Evolutionary conservation across 2,888 invertebrate species (phyloP).

Genomic region (Sarcophaga subvicina): DNA sequence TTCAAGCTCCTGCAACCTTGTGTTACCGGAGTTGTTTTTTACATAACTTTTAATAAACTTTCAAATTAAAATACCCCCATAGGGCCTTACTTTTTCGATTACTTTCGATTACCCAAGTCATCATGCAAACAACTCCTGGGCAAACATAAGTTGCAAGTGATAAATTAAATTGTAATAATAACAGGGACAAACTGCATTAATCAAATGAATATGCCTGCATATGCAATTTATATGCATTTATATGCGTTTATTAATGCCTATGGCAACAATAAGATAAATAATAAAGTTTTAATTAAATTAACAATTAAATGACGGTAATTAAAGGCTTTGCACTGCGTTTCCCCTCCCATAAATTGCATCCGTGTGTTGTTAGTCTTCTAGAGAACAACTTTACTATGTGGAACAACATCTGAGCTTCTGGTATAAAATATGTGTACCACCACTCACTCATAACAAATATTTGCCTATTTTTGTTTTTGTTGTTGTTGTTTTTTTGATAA

Average conservation of each 20-base stretch:
- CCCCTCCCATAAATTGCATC: neutral
- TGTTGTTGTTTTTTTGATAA: neutral
- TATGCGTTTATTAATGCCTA: neutral
- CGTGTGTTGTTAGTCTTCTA: too few relatives aligned
- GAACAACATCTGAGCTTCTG: too few relatives aligned
- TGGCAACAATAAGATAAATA: neutral
- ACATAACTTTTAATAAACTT: too few relatives aligned
- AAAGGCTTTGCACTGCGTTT: neutral
- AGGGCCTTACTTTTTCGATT: too few relatives aligned
- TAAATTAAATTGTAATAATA: conserved; percentile 22
- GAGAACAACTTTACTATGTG: too few relatives aligned
- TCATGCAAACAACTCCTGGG: too few relatives aligned
- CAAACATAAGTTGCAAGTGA: conserved; percentile 5
- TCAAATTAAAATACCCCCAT: too few relatives aligned
- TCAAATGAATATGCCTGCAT: neutral
- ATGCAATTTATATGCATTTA: neutral
- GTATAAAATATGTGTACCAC: too few relatives aligned
- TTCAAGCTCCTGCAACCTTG: too few relatives aligned
- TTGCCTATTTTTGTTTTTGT: neutral
- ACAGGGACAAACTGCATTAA: conserved; percentile 18
- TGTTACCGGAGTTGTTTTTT: too few relatives aligned
- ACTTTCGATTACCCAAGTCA: too few relatives aligned
- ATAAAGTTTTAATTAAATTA: conserved; percentile 25
- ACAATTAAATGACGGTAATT: conserved; percentile 27
- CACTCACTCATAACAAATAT: neutral